Base-by-base conservation (phyloP, 2,888 invertebrate genomes). In the Pyralis farinalis region DNA sequence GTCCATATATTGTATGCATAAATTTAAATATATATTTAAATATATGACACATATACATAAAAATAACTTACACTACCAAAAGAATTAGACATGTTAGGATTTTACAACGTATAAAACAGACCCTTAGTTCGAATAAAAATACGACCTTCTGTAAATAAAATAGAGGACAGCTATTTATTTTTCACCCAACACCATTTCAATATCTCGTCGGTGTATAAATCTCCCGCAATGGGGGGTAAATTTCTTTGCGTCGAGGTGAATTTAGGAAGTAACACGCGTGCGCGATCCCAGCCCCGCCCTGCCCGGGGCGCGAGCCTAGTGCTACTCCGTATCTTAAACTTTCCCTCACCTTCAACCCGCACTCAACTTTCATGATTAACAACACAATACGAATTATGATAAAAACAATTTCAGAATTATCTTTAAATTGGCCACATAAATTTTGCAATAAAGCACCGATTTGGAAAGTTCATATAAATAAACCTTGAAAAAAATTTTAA, bases 211-310 rank as follows among this genome's bases (percentile, higher is more conserved):
- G 32, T 39, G 27, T 9, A 39, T 33, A 39, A 33, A 39, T 39
- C 33, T 39, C 32, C 39, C 39, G 6, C 33, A 16, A 33, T 39
- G 27, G 28, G 33, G 38, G 39, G 39, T 39, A 39, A 33, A 39
- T 39, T 27, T 28, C 12, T 10, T 33, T 16, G 9, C 7, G 33
- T 39, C 16, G 12, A 25, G 39, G 33, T 32, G 27, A 39, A 33
- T 27, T 39, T 12, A 46, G 48, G 41, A 40, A 9, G 28, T 37
- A 28, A 34, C 42, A 58, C 84, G 85, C 83, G 75, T 71, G 86
- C 85, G 84, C 57, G 53, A 9, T 25, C 36, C 49, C 49, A 65
- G 80, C 83, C 78, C 79, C 85, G 76, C 86, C 85, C 85, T 74
- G 73, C 72, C 82, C 80, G 70, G 76, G 75, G 58, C 63, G 62